Evolutionary conservation across 2,888 invertebrate genomes (phyloP).

Genomic region (Trissolcus brochymenae): DNA sequence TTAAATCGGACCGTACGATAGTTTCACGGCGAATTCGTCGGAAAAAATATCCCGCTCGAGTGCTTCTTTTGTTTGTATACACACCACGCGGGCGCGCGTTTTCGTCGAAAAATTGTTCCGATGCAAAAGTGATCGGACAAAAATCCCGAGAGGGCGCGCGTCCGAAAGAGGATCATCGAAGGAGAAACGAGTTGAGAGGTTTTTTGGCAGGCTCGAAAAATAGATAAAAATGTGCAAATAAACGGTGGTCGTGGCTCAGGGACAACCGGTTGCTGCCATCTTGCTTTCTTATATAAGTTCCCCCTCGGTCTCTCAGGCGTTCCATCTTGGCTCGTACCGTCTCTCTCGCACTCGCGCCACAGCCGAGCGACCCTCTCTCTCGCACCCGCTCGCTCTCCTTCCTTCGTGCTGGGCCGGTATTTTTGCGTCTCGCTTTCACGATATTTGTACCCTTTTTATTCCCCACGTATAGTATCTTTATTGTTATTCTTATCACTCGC

Average conservation of each 20-base stretch:
- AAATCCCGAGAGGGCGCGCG: constrained; percentile 18
- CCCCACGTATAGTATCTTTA: constrained; percentile 53
- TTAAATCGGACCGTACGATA: too few species aligned
- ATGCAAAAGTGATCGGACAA: background rate
- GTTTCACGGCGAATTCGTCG: too few species aligned
- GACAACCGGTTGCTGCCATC: constrained; percentile 76
- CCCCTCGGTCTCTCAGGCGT: constrained; percentile 60
- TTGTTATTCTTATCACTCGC: constrained; percentile 58
- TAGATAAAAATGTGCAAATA: constrained; percentile 76
- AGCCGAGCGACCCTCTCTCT: constrained; percentile 6
- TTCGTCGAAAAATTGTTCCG: constrained; percentile 9
- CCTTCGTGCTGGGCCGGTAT: constrained; percentile 9
- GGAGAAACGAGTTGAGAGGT: constrained; percentile 54
- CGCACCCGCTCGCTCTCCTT: constrained; percentile 10
- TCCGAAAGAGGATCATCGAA: constrained; percentile 55
- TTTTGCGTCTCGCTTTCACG: constrained; percentile 30
- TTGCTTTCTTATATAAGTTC: constrained; percentile 75
- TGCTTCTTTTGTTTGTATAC: too few species aligned
- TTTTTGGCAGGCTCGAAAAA: constrained; percentile 68
- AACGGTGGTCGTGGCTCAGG: constrained; percentile 74
- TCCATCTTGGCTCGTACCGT: constrained; percentile 33
- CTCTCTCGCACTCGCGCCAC: constrained; percentile 3
- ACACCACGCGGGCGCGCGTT: too few species aligned
- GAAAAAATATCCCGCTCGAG: background rate
- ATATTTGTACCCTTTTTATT: constrained; percentile 49